Evolutionary conservation across 1,140 invertebrate genomes (phyloP), one percentile per base, ranked within the genome.

Genomic region (Hyles euphorbiae): DNA sequence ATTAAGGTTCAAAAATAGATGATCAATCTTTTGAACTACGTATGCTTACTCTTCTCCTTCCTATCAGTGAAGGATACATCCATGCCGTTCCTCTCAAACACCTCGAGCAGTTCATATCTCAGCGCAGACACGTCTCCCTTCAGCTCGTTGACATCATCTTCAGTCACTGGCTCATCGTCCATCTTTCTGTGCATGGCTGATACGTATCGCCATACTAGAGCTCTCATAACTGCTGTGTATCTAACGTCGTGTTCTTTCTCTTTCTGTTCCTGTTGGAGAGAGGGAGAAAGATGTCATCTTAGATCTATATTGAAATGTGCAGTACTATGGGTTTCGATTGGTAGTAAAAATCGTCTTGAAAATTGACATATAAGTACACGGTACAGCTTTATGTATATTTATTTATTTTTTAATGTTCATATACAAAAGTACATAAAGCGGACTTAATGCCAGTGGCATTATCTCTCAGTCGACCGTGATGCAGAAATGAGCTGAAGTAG

Each of bases 111-210:
- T 81, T 98, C 96, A 75, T 94, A 96, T 66, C 94, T 91, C 88
- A 96, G 92, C 0, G 94, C 90, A 0, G 94, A 95, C 11, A 98
- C 94, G 68, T 98, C 96, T 72, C 94, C 94, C 80, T 98, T 98
- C 1, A 98, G 91, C 88, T 98, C 97, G 68, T 97, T 97, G 51
- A 98, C 92, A 70, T 98, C 95, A 69, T 98, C 97, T 80, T 98
- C 96, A 10, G 96, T 97, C 0, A 98, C 95, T 0, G 92, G 90
- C 67, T 93, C 92, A 66, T 94, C 92, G 65, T 96, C 95, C 63
- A 92, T 91, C 72, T 94, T 93, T 47, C 93, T 89, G 70, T 96
- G 95, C 88, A 94, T 93, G 34, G 93, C 91, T 0, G 95, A 94
- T 4, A 97, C 92, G 81, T 96, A 97, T 1, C 96, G 90, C 95